phyloP scores from a whole-genome alignment of 2,888 invertebrate species.

The Barypeithes pellucidus region DNA sequence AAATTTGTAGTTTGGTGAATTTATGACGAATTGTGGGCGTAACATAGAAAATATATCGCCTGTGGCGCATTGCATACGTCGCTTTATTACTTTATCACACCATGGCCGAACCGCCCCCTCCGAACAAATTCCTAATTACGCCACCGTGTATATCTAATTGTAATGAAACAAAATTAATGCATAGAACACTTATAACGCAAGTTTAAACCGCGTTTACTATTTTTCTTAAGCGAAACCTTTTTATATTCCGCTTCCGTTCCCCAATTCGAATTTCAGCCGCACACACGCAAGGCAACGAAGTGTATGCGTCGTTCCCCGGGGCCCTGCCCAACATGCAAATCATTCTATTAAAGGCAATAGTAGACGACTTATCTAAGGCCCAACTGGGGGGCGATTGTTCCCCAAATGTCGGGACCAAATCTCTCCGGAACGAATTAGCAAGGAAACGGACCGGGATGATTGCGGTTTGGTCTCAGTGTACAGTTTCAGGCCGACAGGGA shows the following conservation, averaged over 20 bases:
- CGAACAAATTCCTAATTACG: too few species aligned
- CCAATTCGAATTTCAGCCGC: background rate
- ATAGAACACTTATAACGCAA: too few species aligned
- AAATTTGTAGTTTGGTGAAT: too few species aligned
- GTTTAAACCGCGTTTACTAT: too few species aligned
- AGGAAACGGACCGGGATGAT: constrained; percentile 33
- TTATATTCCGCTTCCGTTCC: background rate
- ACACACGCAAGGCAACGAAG: background rate
- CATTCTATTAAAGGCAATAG: constrained; percentile 52
- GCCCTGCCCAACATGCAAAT: constrained; percentile 51
- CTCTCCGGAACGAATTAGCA: constrained; percentile 54
- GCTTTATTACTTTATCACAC: too few species aligned
- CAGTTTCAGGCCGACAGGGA: constrained; percentile 8
- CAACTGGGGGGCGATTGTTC: constrained; percentile 48
- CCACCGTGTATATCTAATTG: too few species aligned
- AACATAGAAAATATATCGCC: too few species aligned
- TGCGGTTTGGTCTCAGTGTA: constrained; percentile 18
- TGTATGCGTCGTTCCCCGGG: constrained; percentile 37
- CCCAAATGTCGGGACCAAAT: constrained; percentile 42
- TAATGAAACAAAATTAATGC: too few species aligned
- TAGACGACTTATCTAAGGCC: constrained; percentile 41
- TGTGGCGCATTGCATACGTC: too few species aligned
- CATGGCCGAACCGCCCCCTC: too few species aligned
- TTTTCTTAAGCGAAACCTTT: background rate
- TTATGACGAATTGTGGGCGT: too few species aligned